These are phyloP conservation scores for Numenius arquata DNA, from an alignment of 2,113 vertebrate genomes.

Conservation along the genomic window DNA sequence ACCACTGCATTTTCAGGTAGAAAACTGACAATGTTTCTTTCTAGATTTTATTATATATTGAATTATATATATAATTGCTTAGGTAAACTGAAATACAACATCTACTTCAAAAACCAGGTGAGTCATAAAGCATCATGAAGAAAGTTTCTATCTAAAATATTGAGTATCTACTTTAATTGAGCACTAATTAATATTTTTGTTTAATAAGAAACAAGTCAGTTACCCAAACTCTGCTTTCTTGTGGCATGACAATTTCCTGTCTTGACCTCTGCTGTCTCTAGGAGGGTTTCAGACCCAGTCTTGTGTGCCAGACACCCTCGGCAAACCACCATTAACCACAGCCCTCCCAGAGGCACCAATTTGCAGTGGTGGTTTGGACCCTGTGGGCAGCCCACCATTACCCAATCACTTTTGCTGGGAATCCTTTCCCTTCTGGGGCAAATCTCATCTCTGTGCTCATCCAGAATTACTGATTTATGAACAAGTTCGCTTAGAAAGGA, in stretches of 20 bases:
- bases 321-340: background rate
- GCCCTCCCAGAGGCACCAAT: background rate
- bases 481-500: rapidly evolving
- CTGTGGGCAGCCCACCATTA: background rate
- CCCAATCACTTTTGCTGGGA: background rate
- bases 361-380: rapidly evolving
- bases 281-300: background rate
- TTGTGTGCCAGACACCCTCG: background rate
- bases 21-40: background rate
- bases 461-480: background rate
- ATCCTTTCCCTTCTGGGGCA: background rate
- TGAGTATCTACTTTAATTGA: background rate
- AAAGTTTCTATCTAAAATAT: background rate
- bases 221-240: background rate
- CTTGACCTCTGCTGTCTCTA: background rate
- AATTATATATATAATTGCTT: background rate
- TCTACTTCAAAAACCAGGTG: background rate
- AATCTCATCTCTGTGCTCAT: background rate
- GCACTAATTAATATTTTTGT: background rate
- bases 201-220: background rate
- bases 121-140: background rate
- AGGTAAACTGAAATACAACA: background rate
- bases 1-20: background rate
- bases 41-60: background rate
- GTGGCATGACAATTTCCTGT: background rate